phyloP scores from a whole-genome alignment of 1,140 invertebrate genomes.

The Drosophila nigromelanica region DNA sequence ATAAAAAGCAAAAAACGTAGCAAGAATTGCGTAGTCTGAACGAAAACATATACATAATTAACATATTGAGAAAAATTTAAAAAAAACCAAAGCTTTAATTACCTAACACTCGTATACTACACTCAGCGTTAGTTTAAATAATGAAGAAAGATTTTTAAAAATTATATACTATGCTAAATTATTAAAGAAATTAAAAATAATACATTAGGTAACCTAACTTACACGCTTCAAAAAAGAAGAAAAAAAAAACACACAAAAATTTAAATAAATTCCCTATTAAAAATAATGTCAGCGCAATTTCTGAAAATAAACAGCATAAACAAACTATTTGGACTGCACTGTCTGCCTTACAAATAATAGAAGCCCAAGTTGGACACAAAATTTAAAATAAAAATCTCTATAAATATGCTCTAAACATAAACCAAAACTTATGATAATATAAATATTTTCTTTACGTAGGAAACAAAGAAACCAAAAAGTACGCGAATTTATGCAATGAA shows the following conservation, averaged over 20 bases:
- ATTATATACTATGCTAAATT: constrained; percentile 56
- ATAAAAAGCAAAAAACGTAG: background rate
- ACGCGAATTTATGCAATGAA: constrained; percentile 42
- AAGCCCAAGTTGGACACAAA: constrained; percentile 29
- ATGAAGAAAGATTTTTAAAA: constrained; percentile 49
- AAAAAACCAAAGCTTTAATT: constrained; percentile 75
- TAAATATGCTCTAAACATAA: constrained; percentile 26
- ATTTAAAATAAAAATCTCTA: constrained; percentile 24
- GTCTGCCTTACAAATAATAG: constrained; percentile 67
- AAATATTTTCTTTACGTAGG: constrained; percentile 69
- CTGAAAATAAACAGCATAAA: constrained; percentile 27
- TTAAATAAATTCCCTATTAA: constrained; percentile 11
- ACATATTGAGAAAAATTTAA: constrained; percentile 67
- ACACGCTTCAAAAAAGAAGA: constrained; percentile 30
- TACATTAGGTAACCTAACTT: constrained; percentile 35
- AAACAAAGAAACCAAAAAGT: constrained; percentile 28
- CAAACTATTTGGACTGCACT: constrained; percentile 67
- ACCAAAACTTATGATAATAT: constrained; percentile 47
- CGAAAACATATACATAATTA: constrained; percentile 65
- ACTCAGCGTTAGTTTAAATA: constrained; percentile 61
- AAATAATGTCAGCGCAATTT: constrained; percentile 22
- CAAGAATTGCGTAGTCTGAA: constrained; percentile 66
- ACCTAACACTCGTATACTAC: constrained; percentile 65
- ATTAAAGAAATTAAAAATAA: constrained; percentile 29
- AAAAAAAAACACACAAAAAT: constrained; percentile 8